Conservation (phyloP, 2,888 invertebrate species). For the Apoderus coryli region DNA sequence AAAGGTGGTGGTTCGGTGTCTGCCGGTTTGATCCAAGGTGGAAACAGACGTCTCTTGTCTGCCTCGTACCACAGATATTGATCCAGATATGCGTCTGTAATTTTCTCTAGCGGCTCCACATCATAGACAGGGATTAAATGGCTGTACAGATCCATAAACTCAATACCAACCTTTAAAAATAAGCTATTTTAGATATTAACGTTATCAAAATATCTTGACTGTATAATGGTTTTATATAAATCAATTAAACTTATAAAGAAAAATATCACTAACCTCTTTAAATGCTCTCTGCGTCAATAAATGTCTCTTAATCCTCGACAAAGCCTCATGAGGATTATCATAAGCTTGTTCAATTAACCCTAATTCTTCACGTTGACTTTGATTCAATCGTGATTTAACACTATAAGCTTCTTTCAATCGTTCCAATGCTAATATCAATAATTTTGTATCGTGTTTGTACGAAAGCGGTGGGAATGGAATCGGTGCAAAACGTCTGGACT, state of each 20-base stretch:
- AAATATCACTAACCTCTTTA: constrained; percentile 69
- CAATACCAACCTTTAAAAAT: constrained; percentile 91
- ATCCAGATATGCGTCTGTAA: constrained; percentile 98
- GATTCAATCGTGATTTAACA: constrained; percentile 93
- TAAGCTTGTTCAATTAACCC: constrained; percentile 99
- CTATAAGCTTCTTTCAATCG: constrained; percentile 94
- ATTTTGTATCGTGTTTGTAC: constrained; percentile 98
- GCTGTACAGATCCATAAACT: constrained; percentile 99
- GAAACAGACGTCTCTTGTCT: constrained; percentile 90
- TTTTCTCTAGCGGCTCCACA: constrained; percentile 97
- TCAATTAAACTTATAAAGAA: too few species aligned
- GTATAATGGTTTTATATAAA: too few species aligned
- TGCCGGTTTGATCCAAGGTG: constrained; percentile 98
- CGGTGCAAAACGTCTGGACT: constrained; percentile 94
- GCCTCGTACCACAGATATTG: constrained; percentile 99
- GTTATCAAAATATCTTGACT: too few species aligned
- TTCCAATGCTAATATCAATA: constrained; percentile 92
- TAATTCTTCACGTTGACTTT: constrained; percentile 96
- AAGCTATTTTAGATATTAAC: too few species aligned
- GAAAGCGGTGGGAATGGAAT: constrained; percentile 99
- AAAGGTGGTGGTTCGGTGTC: constrained; percentile 93
- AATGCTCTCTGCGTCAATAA: constrained; percentile 95
- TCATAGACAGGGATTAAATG: constrained; percentile 98
- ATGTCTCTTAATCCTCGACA: constrained; percentile 98
- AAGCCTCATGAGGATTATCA: constrained; percentile 98